Evolutionary conservation across 2,797 vertebrate genomes (phyloP), one percentile per base, ranked within the genome.

Genomic region (Rhodeus uyekii): DNA sequence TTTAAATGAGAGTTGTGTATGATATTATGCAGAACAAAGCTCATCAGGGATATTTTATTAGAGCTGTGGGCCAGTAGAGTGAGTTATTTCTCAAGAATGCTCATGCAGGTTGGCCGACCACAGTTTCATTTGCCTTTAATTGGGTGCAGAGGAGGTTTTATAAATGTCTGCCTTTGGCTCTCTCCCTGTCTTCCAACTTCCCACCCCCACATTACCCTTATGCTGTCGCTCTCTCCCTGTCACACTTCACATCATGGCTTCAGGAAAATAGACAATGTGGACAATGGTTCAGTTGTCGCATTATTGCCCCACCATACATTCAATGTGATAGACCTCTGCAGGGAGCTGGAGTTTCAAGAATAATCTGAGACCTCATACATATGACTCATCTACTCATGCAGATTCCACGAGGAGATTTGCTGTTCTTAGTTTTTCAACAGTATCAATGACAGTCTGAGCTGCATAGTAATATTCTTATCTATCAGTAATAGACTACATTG

Each of bases 51-150:
- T 65, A 82, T 87, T 86, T 81, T 78, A 73, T 84, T 74, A 78
- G 69, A 85, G 44, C 63, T 64, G 78, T 29, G 76, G 27, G 73
- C 80, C 4, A 55, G 36, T 42, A 38, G n/a, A 86, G 74, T 76
- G 83, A 84, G 69, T 85, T 85, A 67, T 81, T 42, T 39, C 83
- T 84, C 67, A 78, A 53, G 80, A 69, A 86, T 18, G 53, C 61
- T 77, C 36, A 83, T 58, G 63, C 67, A 83, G 78, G 69, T 78
- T 68, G 71, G 75, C 74, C 77, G 77, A 82, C 67, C 38, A 64
- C 46, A 55, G 84, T 68, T 48, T 76, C 24, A 24, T 82, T 84
- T 67, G 63, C 58, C 69, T 87, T 78, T 87, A 84, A 85, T 84
- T 87, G 82, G 82, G 76, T 46, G 48, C 58, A 80, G 48, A 83